Evolutionary conservation across 2,888 invertebrate genomes (phyloP).

Genomic region (Sarcophaga carnaria): DNA sequence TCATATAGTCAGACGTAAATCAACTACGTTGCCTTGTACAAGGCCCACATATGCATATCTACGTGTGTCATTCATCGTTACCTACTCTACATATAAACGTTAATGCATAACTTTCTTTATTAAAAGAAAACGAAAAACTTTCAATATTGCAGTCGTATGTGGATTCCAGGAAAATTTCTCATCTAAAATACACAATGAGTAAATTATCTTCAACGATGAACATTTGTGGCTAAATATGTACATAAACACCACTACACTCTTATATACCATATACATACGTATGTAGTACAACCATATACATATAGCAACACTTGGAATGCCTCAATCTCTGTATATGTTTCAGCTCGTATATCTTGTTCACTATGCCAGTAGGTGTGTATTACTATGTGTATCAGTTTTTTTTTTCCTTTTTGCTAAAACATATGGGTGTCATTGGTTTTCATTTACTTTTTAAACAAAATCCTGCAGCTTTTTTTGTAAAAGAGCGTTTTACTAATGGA

Average conservation of each 20-base stretch:
- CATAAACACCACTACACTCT: too few species aligned
- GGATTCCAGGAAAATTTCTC: background rate
- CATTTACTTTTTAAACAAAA: constrained; percentile 30
- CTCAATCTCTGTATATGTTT: background rate
- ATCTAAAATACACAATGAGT: constrained; percentile 19
- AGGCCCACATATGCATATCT: too few species aligned
- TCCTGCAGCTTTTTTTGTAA: background rate
- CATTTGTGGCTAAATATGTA: constrained; percentile 4
- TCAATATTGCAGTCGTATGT: background rate
- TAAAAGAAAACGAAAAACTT: background rate
- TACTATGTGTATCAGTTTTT: constrained; percentile 2
- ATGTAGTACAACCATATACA: too few species aligned
- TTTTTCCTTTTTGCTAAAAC: background rate
- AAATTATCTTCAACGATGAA: constrained; percentile 22
- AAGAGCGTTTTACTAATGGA: background rate
- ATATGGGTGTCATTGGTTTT: constrained; percentile 41
- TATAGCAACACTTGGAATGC: too few species aligned
- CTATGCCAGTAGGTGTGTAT: background rate
- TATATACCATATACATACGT: too few species aligned
- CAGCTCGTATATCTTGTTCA: background rate
- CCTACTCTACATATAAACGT: too few species aligned
- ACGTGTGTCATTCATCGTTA: too few species aligned
- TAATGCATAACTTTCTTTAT: too few species aligned
- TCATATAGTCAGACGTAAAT: too few species aligned
- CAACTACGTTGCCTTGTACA: too few species aligned